phyloP scores from a whole-genome alignment of 1,140 invertebrate species.

The Acyrthosiphon pisum region DNA sequence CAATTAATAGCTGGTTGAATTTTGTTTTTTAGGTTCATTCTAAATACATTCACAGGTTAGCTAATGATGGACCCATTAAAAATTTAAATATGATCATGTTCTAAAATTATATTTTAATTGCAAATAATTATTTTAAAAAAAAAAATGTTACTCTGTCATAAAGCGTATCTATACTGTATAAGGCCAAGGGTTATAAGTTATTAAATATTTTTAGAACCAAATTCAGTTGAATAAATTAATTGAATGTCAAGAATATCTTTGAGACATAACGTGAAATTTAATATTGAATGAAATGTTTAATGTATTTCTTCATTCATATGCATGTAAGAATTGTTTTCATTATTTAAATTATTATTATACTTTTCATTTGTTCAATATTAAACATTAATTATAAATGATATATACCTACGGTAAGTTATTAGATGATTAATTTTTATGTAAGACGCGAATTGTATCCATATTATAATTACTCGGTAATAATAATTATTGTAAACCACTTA shows the following conservation, averaged over 20 bases:
- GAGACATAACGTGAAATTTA: background rate
- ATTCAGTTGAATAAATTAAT: background rate
- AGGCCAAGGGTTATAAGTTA: background rate
- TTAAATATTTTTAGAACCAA: conserved; percentile 1
- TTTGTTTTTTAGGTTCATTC: background rate
- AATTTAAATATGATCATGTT: background rate
- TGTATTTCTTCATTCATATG: background rate
- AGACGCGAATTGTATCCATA: background rate
- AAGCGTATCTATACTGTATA: background rate
- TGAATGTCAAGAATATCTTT: background rate
- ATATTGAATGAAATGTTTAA: background rate
- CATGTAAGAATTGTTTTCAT: background rate
- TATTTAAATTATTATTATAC: background rate
- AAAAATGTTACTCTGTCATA: background rate
- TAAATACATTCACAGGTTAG: background rate
- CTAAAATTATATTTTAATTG: conserved; percentile 5
- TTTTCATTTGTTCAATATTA: background rate
- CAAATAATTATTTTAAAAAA: background rate
- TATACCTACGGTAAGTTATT: background rate
- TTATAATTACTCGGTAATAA: background rate
- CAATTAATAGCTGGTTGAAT: background rate
- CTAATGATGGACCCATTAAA: background rate
- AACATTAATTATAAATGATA: background rate
- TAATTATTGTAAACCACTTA: background rate
- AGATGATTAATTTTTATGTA: background rate